phyloP scores from a whole-genome alignment of 2,113 vertebrate species.

The Elephas maximus region DNA sequence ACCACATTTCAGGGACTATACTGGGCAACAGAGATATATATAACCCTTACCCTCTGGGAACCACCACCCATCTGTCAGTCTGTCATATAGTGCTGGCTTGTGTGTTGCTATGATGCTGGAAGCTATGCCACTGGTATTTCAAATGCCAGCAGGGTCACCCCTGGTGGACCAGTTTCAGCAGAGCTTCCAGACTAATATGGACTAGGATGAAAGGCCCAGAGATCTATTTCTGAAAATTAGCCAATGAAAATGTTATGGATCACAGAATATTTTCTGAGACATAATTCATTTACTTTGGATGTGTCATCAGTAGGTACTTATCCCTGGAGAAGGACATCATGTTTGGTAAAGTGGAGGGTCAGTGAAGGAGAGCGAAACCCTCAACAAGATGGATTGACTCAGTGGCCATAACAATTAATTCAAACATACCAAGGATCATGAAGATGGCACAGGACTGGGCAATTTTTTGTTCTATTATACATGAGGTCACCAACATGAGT shows the following conservation, averaged over 20 bases:
- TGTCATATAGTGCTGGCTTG: neutral
- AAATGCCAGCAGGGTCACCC: neutral
- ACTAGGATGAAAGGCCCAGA: neutral
- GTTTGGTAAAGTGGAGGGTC: too few relatives aligned
- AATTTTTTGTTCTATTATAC: neutral
- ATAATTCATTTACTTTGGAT: neutral
- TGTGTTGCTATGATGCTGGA: neutral
- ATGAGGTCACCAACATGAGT: neutral
- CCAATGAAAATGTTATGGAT: neutral
- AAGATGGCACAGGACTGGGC: neutral
- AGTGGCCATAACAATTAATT: neutral
- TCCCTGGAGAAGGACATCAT: too few relatives aligned
- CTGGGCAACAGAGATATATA: neutral
- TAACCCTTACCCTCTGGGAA: rapidly evolving
- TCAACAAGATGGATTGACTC: neutral
- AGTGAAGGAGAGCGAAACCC: neutral
- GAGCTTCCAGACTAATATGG: neutral
- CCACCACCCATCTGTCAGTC: neutral
- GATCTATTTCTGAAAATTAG: neutral
- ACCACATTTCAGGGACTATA: neutral
- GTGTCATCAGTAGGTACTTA: too few relatives aligned
- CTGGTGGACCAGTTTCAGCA: neutral
- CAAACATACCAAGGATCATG: neutral
- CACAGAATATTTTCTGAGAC: neutral
- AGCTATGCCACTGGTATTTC: neutral